Evolutionary conservation across 1,140 invertebrate genomes (phyloP), one percentile per base, ranked within the genome.

Genomic region (Cotesia typhae): DNA sequence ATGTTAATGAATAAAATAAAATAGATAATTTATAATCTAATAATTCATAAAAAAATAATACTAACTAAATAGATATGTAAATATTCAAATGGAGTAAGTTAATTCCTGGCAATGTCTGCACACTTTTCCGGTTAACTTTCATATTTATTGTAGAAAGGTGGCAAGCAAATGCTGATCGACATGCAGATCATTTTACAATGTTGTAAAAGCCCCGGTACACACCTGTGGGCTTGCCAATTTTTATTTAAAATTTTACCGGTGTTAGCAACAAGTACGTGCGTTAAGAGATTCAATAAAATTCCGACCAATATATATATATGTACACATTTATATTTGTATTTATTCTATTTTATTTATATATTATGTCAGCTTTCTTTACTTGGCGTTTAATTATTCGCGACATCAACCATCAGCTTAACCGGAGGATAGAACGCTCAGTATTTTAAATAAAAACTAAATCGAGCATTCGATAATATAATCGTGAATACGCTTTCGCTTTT

Each of bases 81-180:
- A 47, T 47, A 47, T 47, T 47, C 5, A 47, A 47, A 47, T 47
- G 41, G 41, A 47, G 41, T 47, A 47, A 47, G 41, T 47, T 47
- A 47, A 47, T 47, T 47, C 41, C 41, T 7, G 41, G 28, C 28
- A 9, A 47, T 9, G 41, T 7, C 41, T 28, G 59, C 35, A 36
- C 2, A 52, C 47, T 71, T 71, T 71, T 71, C 70, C 63, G 70
- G 70, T 71, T 71, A 65, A 71, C 70, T 71, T 71, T 71, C 70
- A 65, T 66, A 66, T 71, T 65, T 37, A 65, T 37, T 35, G 47
- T 71, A 57, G 70, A 71, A 71, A 71, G 70, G 61, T 63, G 38
- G 37, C 12, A 7, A 6, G 5, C n/a, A 20, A 17, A 17, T 4
- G 17, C 36, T 17, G 59, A 65, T 64, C 47, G 9, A 51, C 61